Conservation (phyloP, 1,140 invertebrate genomes). For the Drosophila mayri region DNA sequence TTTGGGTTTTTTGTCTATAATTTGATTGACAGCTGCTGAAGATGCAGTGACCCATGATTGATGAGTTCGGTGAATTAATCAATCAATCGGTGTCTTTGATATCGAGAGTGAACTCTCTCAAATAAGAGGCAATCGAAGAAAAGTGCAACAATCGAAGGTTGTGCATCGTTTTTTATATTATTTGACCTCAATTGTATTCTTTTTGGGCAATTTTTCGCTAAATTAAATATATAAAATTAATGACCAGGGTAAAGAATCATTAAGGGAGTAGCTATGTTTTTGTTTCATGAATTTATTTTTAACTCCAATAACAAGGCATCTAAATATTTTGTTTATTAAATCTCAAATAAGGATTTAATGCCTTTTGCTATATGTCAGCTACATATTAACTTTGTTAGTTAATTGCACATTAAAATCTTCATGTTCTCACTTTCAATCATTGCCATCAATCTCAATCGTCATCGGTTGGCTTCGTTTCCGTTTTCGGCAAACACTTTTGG, state of each 20-base stretch:
- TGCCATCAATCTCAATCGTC: conserved; percentile 47
- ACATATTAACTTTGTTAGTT: conserved; percentile 9
- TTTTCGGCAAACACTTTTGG: conserved; percentile 38
- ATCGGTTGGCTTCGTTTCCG: conserved; percentile 40
- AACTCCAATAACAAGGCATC: too few species aligned
- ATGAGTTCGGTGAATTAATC: conserved; percentile 49
- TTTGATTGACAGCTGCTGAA: conserved; percentile 44
- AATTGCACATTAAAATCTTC: neutral
- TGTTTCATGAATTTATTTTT: too few species aligned
- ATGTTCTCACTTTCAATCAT: conserved; percentile 23
- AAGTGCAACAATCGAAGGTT: conserved; percentile 21
- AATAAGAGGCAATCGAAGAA: neutral
- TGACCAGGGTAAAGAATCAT: too few species aligned
- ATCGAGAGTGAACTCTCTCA: conserved; percentile 11
- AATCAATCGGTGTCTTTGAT: conserved; percentile 40
- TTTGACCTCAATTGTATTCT: neutral
- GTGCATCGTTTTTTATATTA: neutral
- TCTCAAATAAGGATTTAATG: too few species aligned
- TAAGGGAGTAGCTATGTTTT: too few species aligned
- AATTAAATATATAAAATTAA: too few species aligned
- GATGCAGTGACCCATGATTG: conserved; percentile 51
- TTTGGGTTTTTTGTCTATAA: conserved; percentile 34
- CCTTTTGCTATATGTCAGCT: neutral
- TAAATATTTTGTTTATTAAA: too few species aligned
- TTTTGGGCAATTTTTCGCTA: too few species aligned